These are phyloP conservation scores for Drosophila meridionalis DNA, from an alignment of 2,888 invertebrate species.

Conservation along the genomic window DNA sequence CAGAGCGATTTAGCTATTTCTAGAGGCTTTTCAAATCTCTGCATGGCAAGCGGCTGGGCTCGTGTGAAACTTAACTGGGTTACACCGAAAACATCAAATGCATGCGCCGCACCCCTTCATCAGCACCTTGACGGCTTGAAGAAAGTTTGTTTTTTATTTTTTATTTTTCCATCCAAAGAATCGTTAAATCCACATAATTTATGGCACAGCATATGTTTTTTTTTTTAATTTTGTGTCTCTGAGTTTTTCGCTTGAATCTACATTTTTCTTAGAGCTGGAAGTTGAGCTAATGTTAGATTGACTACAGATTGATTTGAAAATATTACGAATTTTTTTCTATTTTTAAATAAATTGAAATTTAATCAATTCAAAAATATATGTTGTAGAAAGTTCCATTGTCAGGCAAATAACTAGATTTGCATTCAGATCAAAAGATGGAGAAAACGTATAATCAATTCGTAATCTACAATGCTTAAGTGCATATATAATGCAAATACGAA, in stretches of 20 bases:
- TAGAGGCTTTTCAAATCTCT: conserved; percentile 10
- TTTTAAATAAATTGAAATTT: neutral
- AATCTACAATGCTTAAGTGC: neutral
- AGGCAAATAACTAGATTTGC: neutral
- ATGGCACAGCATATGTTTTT: conserved; percentile 13
- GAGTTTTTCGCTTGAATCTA: neutral
- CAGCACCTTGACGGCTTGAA: conserved; percentile 16
- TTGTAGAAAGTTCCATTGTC: conserved; percentile 4
- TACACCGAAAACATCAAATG: conserved; percentile 27
- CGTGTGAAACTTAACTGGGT: conserved; percentile 23
- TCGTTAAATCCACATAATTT: conserved; percentile 38
- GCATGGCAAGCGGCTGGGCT: neutral
- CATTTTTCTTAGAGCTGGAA: conserved; percentile 5
- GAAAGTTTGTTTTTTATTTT: conserved; percentile 38
- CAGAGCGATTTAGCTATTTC: conserved; percentile 12
- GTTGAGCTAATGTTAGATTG: neutral
- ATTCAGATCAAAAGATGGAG: neutral
- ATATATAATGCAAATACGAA: neutral
- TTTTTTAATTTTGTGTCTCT: neutral
- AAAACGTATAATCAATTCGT: neutral
- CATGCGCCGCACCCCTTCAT: conserved; percentile 33
- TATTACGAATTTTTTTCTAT: neutral
- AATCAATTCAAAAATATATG: neutral
- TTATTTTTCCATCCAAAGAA: conserved; percentile 11
- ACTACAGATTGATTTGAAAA: conserved; percentile 1